Conservation (phyloP, 2,888 invertebrate genomes). For the Helicoverpa assulta region DNA sequence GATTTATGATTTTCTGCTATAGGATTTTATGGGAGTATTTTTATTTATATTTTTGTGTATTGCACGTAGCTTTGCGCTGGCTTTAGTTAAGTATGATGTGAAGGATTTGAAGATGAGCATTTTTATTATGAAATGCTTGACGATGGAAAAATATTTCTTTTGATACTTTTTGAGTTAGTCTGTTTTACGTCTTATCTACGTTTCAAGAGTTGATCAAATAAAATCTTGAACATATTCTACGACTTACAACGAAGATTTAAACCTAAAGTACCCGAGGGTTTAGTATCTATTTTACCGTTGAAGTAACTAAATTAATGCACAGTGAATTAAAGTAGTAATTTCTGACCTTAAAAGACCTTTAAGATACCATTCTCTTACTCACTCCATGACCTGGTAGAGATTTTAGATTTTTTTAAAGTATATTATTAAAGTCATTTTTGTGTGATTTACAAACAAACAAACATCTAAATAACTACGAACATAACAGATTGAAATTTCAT, state of each 20-base stretch:
- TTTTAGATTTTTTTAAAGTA: too few species aligned
- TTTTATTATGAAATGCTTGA: background rate
- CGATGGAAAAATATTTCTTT: too few species aligned
- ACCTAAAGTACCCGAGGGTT: conserved; percentile 34
- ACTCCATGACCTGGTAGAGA: too few species aligned
- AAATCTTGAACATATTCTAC: conserved; percentile 5
- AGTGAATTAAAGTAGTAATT: conserved; percentile 24
- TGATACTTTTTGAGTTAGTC: too few species aligned
- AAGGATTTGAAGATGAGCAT: background rate
- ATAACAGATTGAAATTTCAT: background rate
- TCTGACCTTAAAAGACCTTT: background rate
- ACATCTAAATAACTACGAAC: background rate
- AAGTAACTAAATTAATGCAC: conserved; percentile 13
- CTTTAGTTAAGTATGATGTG: background rate
- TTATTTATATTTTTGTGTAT: conserved; percentile 2
- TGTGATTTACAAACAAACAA: background rate
- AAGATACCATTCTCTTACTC: too few species aligned
- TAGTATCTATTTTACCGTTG: conserved; percentile 35
- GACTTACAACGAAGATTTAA: conserved; percentile 49
- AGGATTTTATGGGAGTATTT: conserved; percentile 16
- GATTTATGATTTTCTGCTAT: conserved; percentile 25
- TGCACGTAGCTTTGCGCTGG: background rate
- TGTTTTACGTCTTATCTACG: too few species aligned
- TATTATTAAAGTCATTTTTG: too few species aligned
- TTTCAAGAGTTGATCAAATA: too few species aligned